These are phyloP conservation scores for Crotalus helleri DNA, from an alignment of 2,113 vertebrate species.

Conservation along the genomic window DNA sequence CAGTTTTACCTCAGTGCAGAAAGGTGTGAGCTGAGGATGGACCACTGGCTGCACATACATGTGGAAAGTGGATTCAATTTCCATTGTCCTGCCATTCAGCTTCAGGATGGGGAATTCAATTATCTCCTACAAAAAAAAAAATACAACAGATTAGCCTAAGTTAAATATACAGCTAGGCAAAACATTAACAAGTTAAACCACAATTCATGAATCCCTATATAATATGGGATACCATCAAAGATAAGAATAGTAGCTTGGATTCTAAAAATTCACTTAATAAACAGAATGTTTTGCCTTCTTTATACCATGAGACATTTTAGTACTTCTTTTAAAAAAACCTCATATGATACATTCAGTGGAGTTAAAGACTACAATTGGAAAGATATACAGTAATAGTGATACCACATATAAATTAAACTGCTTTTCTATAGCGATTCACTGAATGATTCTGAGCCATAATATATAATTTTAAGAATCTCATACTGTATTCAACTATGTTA, in stretches of 20 bases:
- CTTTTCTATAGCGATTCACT: not conserved
- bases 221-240: not conserved
- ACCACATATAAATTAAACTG: not conserved
- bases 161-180: not conserved
- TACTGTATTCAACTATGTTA: not conserved
- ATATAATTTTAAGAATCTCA: not conserved
- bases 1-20: conserved; percentile 82
- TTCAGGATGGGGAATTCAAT: conserved; percentile 85
- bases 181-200: not conserved
- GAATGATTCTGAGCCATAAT: not conserved
- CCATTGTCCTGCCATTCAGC: conserved; percentile 82
- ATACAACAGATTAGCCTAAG: not conserved
- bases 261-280: not conserved
- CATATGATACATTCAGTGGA: not conserved
- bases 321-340: not conserved
- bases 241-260: not conserved
- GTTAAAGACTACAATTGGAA: not conserved
- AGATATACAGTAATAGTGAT: not conserved
- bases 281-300: not conserved
- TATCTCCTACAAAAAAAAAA: conserved; percentile 73
- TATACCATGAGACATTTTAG: not conserved
- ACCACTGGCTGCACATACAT: conserved; percentile 84
- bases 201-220: not conserved
- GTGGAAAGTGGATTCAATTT: conserved; percentile 84
- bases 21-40: conserved; percentile 82